phyloP scores from a whole-genome alignment of 2,113 vertebrate genomes.

The Cranoglanis bouderius region DNA sequence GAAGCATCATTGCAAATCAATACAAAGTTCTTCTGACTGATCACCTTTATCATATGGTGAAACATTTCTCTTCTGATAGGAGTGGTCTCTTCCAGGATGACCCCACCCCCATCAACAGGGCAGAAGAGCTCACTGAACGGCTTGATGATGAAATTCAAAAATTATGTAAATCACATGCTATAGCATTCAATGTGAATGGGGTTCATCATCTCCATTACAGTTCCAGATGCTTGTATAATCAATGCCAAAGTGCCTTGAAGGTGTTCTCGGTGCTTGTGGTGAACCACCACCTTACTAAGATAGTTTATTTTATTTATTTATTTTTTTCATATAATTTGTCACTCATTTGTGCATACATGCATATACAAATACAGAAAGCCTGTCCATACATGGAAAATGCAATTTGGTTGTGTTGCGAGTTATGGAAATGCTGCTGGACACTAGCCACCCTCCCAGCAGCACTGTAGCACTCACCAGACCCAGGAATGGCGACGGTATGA shows the following conservation, averaged over 20 bases:
- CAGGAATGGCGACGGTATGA: slow-evolving; percentile 56
- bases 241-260: background rate
- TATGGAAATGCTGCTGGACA: background rate
- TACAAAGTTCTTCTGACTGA: background rate
- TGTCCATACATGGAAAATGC: background rate
- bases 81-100: background rate
- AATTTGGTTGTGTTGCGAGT: background rate
- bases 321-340: background rate
- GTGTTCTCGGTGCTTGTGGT: too few species aligned
- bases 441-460: background rate
- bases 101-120: background rate
- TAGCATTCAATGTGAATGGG: background rate
- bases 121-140: background rate
- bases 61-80: background rate
- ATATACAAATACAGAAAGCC: background rate
- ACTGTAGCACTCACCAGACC: slow-evolving; percentile 54
- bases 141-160: background rate
- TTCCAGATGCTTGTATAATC: background rate
- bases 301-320: accelerated
- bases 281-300: background rate
- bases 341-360: background rate
- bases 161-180: too few species aligned
- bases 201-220: background rate
- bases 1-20: background rate
- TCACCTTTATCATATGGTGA: background rate